Base-by-base conservation (phyloP, 2,797 vertebrate genomes). In the Crocidura indochinensis region DNA sequence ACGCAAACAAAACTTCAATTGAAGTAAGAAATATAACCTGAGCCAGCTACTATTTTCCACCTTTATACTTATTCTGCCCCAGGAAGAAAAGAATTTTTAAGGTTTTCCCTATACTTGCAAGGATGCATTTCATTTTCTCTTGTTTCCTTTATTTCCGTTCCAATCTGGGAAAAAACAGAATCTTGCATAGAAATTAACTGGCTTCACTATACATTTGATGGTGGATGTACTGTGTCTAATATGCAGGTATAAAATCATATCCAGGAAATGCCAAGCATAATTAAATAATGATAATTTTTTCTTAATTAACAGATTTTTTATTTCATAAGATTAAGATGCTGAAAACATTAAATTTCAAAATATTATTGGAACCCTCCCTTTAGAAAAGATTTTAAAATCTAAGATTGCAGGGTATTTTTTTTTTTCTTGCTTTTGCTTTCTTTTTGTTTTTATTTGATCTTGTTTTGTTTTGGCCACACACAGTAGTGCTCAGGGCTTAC, bases 301-400 rank as follows among this genome's bases (percentile, higher is more conserved):
- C 38, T 38, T 60, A 60, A 60, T 29, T 68, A 88, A 83, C 56
- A 53, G 94, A 10, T 14, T 71, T 22, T 49, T 94, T 38, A 71
- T 75, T 94, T 83, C 85, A 71, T 74, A 76, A 49, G 20, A 79
- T 19, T 47, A 49, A 91, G 94, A 67, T 92, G 2, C 14, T 31
- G 79, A 95, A 90, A 80, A 22, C 27, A 77, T 62, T 73, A 94
- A 62, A 10, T 79, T 91, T 96, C 60, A 74, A 93, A 46, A 77
- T 75, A 73, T 20, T 60, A 60, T 60, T 22, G 15, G 15, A 60
- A 60, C 7, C n/a, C 27, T 38, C 62, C 56, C 86, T 95, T 93
- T 76, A 27, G 88, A 91, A 86, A 20, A 62, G 14, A 51, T 10
- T 51, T 51, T 51, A 51, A 51, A 51, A 51, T 51, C 51, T 51